Base-by-base conservation (phyloP, 1,140 invertebrate genomes). In the Drosophila suzukii region DNA sequence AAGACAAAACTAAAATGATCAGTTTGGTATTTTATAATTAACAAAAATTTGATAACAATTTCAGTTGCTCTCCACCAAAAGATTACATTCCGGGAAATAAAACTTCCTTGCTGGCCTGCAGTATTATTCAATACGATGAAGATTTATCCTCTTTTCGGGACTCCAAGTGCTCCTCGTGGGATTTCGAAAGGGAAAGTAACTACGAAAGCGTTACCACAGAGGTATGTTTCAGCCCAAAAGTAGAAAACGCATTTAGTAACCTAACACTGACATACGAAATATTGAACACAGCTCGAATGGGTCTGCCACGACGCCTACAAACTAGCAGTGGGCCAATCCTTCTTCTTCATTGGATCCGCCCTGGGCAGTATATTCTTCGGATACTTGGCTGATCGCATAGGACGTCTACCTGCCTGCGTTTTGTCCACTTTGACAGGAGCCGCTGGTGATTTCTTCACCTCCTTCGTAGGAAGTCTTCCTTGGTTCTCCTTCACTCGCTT, bases 271-370 rank as follows among this genome's bases (percentile, higher is more conserved):
- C 36, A 7, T 75, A 36, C 49, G 7, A 27, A 41, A 61, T 63
- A 59, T 75, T 67, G 46, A 60, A 81, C 66, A 56, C 77, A 95
- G 94, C 81, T 94, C n/a, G 84, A 94, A 66, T 95, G 94, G 95
- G 93, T 95, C 6, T 95, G 95, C 72, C 90, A 93, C 1, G 91
- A 94, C 39, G 91, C 92, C 57, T 95, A 94, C 93, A 93, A 93
- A 76, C 85, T 93, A 41, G 93, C 93, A 6, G 75, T 94, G 13
- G 93, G 94, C 4, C 94, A 95, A 88, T 94, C 94, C 2, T 90
- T 94, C 34, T 95, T 94, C 90, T 95, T 94, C 75, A 81, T 94
- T 12, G 94, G 94, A 7, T 94, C 94, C 6, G 93, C 94, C 0
- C 41, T 94, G 13, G 95, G 94, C 11, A 94, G 93, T 12, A 81